Percentiles rank a stretch among this genome's conserved stretches.
Conservation (phyloP, 2,888 invertebrate genomes). For the Odiellus spinosus region DNA sequence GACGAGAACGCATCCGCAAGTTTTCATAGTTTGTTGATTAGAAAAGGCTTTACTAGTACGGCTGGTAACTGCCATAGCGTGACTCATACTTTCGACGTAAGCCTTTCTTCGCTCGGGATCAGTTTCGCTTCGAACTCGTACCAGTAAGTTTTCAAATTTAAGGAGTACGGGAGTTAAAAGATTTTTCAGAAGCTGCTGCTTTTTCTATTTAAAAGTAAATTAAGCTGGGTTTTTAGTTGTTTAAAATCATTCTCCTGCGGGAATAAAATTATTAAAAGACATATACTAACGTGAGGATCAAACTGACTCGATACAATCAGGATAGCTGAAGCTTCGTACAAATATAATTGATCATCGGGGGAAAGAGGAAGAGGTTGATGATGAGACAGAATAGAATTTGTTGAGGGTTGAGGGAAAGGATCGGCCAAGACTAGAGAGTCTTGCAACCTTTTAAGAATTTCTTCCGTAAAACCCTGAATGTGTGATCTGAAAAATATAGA, state of each 20-base stretch:
- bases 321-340: conserved; percentile 40
- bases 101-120: conserved; percentile 27
- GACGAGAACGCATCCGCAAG: conserved; percentile 35
- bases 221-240: no score
- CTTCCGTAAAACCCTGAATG: conserved; percentile 33
- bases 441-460: conserved; percentile 35
- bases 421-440: conserved; percentile 36
- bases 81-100: conserved; percentile 32
- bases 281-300: conserved; percentile 29
- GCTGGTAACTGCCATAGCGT: conserved; percentile 37
- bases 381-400: neutral
- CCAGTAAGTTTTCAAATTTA: conserved; percentile 31
- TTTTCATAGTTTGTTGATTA: conserved; percentile 37
- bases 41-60: conserved; percentile 42
- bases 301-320: conserved; percentile 37
- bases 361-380: conserved; percentile 1
- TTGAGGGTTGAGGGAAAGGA: conserved; percentile 25
- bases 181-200: conserved; percentile 32
- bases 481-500: conserved; percentile 25
- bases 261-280: no score
- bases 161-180: conserved; percentile 34
- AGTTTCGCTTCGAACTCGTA: conserved; percentile 27
- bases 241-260: no score
- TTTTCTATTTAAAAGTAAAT: conserved; percentile 26
- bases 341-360: conserved; percentile 39